These are phyloP conservation scores for Aplodontia rufa DNA, from an alignment of 2,113 vertebrate species.

Conservation along the genomic window DNA sequence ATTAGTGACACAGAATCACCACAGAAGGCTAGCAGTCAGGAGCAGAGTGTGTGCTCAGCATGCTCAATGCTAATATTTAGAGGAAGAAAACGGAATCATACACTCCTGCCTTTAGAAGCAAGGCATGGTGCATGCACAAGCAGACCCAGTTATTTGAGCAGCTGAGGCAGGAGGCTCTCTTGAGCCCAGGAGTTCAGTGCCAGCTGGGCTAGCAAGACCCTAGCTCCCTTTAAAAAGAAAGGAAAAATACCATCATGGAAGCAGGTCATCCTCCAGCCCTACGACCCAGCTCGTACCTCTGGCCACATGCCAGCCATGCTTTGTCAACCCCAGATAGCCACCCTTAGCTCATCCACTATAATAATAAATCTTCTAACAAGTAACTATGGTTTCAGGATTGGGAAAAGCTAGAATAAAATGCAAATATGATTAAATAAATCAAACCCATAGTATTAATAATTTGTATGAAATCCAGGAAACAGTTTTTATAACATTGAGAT, in stretches of 20 bases:
- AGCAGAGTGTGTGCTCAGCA: background rate
- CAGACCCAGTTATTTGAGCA: background rate
- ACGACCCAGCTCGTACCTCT: background rate
- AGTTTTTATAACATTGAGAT: background rate
- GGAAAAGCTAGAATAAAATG: slow-evolving; percentile 7
- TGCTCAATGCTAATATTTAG: no score
- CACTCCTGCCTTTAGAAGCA: background rate
- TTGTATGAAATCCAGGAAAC: background rate
- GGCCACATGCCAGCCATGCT: background rate
- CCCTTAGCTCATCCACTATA: background rate
- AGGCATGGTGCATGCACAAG: background rate
- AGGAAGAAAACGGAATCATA: background rate
- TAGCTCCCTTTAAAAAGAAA: background rate
- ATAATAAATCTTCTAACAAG: background rate
- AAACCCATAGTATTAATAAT: background rate
- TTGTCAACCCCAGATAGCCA: background rate
- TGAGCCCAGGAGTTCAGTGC: background rate
- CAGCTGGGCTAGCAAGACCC: background rate
- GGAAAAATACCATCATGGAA: background rate
- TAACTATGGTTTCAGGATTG: background rate
- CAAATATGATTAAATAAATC: slow-evolving; percentile 34
- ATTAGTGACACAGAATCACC: background rate
- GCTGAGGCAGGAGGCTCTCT: background rate
- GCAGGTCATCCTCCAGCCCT: background rate
- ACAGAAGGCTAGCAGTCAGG: background rate